A percentile compares a stretch with the other conserved stretches of the same genome.
Evolutionary conservation across 2,888 invertebrate genomes (phyloP).

Genomic region (Himalopsyche anomala): DNA sequence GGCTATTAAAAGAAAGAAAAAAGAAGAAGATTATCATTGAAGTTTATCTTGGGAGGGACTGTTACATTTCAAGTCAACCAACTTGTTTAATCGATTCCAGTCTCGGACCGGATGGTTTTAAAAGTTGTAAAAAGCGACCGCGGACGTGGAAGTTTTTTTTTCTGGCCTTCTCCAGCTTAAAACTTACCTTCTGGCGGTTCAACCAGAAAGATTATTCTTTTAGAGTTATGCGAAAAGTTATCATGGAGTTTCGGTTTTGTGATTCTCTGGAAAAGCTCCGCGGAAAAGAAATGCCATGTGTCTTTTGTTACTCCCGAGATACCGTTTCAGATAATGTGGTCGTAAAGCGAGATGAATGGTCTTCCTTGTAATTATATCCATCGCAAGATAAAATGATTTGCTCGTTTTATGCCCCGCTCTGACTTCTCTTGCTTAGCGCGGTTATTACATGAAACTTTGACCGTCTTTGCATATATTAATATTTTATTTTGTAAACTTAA

Average conservation of each 20-base stretch:
- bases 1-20: slow-evolving; percentile 39
- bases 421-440: neutral
- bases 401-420: neutral
- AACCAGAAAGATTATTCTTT: slow-evolving; percentile 38
- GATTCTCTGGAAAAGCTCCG: slow-evolving; percentile 8
- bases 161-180: slow-evolving; percentile 24
- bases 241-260: slow-evolving; percentile 30
- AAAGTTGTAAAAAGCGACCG: slow-evolving; percentile 37
- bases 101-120: slow-evolving; percentile 37
- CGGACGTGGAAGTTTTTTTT: slow-evolving; percentile 24
- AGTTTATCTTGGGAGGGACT: slow-evolving; percentile 39
- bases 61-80: slow-evolving; percentile 36
- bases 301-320: slow-evolving; percentile 40
- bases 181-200: slow-evolving; percentile 36
- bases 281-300: slow-evolving; percentile 42
- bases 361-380: slow-evolving; percentile 40
- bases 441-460: slow-evolving; percentile 3
- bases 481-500: neutral
- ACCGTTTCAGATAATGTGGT: slow-evolving; percentile 42
- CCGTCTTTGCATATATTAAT: slow-evolving; percentile 32
- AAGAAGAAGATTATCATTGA: slow-evolving; percentile 23
- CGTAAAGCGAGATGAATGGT: slow-evolving; percentile 38
- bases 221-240: slow-evolving; percentile 42
- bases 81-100: slow-evolving; percentile 32
- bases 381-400: slow-evolving; percentile 42